Percentiles rank a stretch among this genome's conserved stretches.
Evolutionary conservation across 2,113 vertebrate genomes (phyloP).

Genomic region (Oceanites oceanicus): DNA sequence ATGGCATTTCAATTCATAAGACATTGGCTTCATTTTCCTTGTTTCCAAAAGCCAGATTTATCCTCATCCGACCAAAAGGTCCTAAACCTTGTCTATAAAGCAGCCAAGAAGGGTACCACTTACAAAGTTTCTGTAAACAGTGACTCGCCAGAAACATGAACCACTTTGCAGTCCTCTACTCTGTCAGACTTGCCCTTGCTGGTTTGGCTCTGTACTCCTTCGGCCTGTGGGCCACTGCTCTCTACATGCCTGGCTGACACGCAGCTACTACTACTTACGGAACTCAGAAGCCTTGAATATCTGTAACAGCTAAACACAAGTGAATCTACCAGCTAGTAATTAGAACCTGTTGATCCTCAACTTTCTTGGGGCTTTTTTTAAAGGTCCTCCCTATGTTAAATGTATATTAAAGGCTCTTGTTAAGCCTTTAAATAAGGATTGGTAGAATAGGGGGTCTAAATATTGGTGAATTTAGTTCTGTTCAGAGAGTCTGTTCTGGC

Average conservation of each 20-base stretch:
- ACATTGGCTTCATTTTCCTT: background rate
- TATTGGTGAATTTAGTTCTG: background rate
- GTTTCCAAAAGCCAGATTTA: background rate
- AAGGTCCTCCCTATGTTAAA: background rate
- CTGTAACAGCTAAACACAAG: background rate
- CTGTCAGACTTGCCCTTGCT: background rate
- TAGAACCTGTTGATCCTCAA: background rate
- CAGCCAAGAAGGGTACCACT: background rate
- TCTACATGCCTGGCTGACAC: background rate
- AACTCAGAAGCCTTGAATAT: background rate
- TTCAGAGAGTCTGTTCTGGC: background rate
- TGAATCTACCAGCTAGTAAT: background rate
- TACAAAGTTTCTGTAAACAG: background rate
- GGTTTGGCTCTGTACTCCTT: background rate
- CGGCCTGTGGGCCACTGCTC: background rate
- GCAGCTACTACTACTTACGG: accelerated
- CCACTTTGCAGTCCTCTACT: background rate
- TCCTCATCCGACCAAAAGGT: background rate
- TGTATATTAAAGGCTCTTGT: background rate
- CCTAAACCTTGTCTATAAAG: background rate
- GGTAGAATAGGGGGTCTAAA: background rate
- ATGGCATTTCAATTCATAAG: background rate
- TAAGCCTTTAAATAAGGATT: background rate
- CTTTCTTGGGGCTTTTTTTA: background rate
- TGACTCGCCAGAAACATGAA: background rate